Evolutionary conservation across 2,888 invertebrate species (phyloP), one percentile per base, ranked within the genome.

Genomic region (Microctonus aethiopoides): DNA sequence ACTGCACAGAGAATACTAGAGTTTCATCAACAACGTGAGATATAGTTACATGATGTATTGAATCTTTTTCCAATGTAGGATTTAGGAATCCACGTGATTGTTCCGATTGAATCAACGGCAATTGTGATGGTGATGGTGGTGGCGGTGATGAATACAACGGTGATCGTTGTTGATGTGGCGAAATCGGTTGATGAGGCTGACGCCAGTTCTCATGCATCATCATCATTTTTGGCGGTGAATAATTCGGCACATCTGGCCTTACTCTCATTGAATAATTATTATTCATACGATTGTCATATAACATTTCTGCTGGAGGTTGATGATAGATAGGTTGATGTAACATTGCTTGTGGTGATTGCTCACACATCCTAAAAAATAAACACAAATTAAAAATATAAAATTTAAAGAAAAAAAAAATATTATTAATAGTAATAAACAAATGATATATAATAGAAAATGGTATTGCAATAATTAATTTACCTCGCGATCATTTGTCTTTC

Each of bases 21-120:
- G 94, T 94, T 0, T 95, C 95, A 80, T 95, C 94, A 78, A 94
- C 93, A 20, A 94, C 92, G 84, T 89, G 92, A 22, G 94, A 94
- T 1, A 95, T 91, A 81, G 90, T 91, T 0, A 94, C 93, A 77
- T 91, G 89, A 78, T 94, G 92, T 73, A 89, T 89, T 0, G 89
- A 89, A 63, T 89, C 89, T 1, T 89, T 85, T 26, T 88, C 88
- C 46, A 46, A 46, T 16, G 16, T 16, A 16, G 46, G 46, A 46
- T 46, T 46, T 16, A 46, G 16, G 7, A 46, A 46, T 1, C 46
- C 46, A 46, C 9, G 46, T 16, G 46, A 46, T 46, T 46, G 46
- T 46, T 46, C 46, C 16, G 46, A 7, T 46, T 46, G 46, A 46
- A 7, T 46, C 16, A 16, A 46, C 16, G 20, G n/a, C n/a, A n/a